Evolutionary conservation across 2,888 invertebrate species (phyloP), one percentile per base, ranked within the genome.

Genomic region (Tupiocoris notatus): DNA sequence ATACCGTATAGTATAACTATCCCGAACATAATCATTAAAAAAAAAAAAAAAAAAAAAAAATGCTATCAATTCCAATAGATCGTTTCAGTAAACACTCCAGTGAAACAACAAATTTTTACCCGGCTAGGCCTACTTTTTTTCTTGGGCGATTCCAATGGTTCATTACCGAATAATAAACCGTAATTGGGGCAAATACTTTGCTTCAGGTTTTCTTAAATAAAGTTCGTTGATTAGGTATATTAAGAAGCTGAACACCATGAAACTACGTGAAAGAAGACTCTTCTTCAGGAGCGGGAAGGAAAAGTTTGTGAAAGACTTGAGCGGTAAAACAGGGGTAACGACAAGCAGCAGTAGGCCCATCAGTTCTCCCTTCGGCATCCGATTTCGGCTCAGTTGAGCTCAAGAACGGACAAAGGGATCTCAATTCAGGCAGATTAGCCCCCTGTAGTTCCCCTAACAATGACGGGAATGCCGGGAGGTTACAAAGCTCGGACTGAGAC

Each of bases 341-440:
- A 39, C 39, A 39, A 39, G 39, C 39, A 39, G 39, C 12, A 39
- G 39, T 39, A 39, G 39, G 39, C 39, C 39, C 39, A 12, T 39
- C 39, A 39, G 39, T 39, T 39, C 39, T n/a, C 39, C 39, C 39
- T 39, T 39, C 39, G 39, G 39, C 39, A 39, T 39, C 39, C 39
- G 39, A 39, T 39, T 39, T 39, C 39, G 39, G 39, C 39, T 39
- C 39, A 39, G 39, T 12, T 7, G 39, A 39, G 39, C 39, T 39
- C 39, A 39, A 39, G 39, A 39, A 39, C 12, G 39, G 39, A 39
- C 39, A 65, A 25, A 65, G 65, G 65, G 54, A 65, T 65, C 65
- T 65, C 65, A 65, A 65, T 39, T 65, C 25, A 65, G 20, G 25
- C 65, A 65, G 24, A 25, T 65, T 65, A 65, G 65, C 39, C 39